Evolutionary conservation across 2,113 vertebrate species (phyloP), one percentile per base, ranked within the genome.

Genomic region (Corythornis madagascariensis): DNA sequence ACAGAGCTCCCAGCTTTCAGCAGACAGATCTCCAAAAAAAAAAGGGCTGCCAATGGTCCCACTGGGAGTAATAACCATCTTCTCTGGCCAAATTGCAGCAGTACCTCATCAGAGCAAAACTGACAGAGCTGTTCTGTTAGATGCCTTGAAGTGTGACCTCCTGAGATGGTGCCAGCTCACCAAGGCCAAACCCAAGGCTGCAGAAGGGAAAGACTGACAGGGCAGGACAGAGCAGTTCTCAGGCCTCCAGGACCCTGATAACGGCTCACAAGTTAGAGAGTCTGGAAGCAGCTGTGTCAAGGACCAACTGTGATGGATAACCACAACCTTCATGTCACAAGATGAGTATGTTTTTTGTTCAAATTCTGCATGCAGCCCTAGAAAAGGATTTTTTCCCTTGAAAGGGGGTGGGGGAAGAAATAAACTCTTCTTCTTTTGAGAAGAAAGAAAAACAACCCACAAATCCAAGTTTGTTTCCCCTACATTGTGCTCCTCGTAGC

Each of bases 91-190:
- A n/a, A 72, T 1, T 33, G 25, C 43, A 83, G 72, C 28, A 88
- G 69, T 45, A 55, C 21, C 59, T 93, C 88, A 87, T 20, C 47
- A 83, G 38, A 83, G 57, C 56, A 83, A 81, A 33, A 33, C 45
- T 16, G 50, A 70, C 19, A 67, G 81, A 70, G 42, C 24, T 67
- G 52, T 5, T 70, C 42, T 60, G 40, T 40, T 31, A 16, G 8
- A 77, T 40, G 73, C 38, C 24, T 31, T 72, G 4, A 70, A 78
- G 24, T 6, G 13, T 6, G 3, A n/a, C 14, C 69, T 66, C 47
- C 33, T 38, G 43, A 40, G 24, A 45, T 0, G 6, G 52, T 26
- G n/a, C 42, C 0, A 1, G 52, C 14, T 66, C 2, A 4, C 33
- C 15, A 64, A 3, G 4, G 53, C 17, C 71, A 65, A 65, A 73